These are phyloP conservation scores for Cinara cedri DNA, from an alignment of 2,888 invertebrate genomes.

Conservation along the genomic window DNA sequence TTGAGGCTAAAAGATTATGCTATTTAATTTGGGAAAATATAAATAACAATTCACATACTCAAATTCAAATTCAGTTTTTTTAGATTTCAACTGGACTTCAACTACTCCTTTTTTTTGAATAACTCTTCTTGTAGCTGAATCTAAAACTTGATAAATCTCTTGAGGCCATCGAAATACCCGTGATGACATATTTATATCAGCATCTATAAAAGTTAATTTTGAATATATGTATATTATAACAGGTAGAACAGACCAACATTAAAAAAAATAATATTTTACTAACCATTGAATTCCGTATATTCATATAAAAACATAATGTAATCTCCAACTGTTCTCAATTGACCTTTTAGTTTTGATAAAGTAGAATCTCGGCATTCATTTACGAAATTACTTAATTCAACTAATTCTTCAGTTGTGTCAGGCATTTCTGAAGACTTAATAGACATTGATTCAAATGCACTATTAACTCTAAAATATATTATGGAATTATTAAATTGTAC, in stretches of 20 bases:
- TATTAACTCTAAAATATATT: slow-evolving; percentile 73
- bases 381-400: slow-evolving; percentile 84
- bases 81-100: slow-evolving; percentile 73
- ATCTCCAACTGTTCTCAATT: slow-evolving; percentile 77
- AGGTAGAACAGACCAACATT: too few relatives aligned
- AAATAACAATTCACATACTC: slow-evolving; percentile 59
- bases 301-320: slow-evolving; percentile 84
- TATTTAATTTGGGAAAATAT: not conserved
- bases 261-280: slow-evolving; percentile 59
- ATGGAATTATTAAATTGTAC: slow-evolving; percentile 67
- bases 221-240: slow-evolving; percentile 10
- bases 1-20: slow-evolving; percentile 66
- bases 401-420: slow-evolving; percentile 85
- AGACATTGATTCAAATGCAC: slow-evolving; percentile 88
- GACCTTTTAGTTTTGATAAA: slow-evolving; percentile 81
- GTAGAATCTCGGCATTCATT: slow-evolving; percentile 84
- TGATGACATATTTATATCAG: slow-evolving; percentile 84
- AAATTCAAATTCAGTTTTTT: slow-evolving; percentile 71
- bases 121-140: slow-evolving; percentile 76
- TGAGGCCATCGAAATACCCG: slow-evolving; percentile 91
- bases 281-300: slow-evolving; percentile 77
- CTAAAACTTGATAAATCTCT: slow-evolving; percentile 87
- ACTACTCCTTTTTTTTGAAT: slow-evolving; percentile 78
- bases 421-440: slow-evolving; percentile 82
- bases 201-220: slow-evolving; percentile 65